Conservation (phyloP, 1,140 invertebrate species). For the Drosophila ironensis region DNA sequence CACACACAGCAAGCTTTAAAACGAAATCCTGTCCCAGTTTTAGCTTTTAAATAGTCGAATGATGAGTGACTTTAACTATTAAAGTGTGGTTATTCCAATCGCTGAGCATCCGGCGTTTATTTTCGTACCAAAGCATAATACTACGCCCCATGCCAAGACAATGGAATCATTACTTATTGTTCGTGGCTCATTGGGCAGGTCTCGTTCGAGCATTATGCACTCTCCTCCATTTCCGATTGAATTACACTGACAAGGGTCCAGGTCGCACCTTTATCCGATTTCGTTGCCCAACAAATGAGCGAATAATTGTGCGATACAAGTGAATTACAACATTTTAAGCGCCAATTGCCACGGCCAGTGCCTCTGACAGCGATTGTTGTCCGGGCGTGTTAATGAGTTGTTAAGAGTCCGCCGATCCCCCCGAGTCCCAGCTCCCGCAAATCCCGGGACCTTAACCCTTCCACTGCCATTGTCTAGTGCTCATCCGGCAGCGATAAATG, state of each 20-base stretch:
- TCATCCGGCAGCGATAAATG: slow-evolving; percentile 66
- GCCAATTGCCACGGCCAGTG: slow-evolving; percentile 38
- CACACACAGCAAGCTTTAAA: neutral
- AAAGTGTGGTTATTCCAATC: neutral
- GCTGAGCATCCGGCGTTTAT: neutral
- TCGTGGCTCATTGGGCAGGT: neutral
- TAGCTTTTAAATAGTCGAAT: too few relatives aligned
- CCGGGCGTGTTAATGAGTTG: slow-evolving; percentile 73
- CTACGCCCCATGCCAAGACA: slow-evolving; percentile 12
- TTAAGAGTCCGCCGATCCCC: slow-evolving; percentile 45
- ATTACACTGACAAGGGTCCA: slow-evolving; percentile 57
- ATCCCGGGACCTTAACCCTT: slow-evolving; percentile 17
- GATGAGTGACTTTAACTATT: too few relatives aligned
- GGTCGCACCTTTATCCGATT: slow-evolving; percentile 15
- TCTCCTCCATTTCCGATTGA: slow-evolving; percentile 27
- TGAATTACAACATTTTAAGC: slow-evolving; percentile 55
- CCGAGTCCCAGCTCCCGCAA: too few relatives aligned
- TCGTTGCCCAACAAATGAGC: slow-evolving; percentile 32
- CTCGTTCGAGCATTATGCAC: neutral
- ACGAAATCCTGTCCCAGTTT: too few relatives aligned
- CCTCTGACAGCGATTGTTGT: slow-evolving; percentile 54
- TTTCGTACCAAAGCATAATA: neutral
- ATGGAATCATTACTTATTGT: slow-evolving; percentile 4
- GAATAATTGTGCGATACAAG: slow-evolving; percentile 51
- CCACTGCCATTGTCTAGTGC: slow-evolving; percentile 28